These are phyloP conservation scores for Pardosa pseudoannulata DNA, from an alignment of 2,888 invertebrate species.

Conservation along the genomic window DNA sequence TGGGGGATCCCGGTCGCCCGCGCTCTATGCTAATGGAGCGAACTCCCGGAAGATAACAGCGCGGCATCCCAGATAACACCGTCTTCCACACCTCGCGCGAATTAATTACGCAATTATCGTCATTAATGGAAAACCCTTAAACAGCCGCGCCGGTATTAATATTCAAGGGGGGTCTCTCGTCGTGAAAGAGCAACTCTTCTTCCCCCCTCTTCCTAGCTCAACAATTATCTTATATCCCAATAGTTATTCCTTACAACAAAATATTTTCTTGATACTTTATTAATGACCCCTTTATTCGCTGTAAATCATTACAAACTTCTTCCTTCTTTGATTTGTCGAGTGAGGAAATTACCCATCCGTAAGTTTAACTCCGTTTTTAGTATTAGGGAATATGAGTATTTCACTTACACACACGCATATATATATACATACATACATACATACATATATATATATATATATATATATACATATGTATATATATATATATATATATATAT, in stretches of 20 bases:
- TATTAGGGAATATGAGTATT: too few relatives aligned
- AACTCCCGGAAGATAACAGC: background rate
- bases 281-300: background rate
- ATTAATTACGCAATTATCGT: slow-evolving; percentile 7
- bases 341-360: background rate
- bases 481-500: too few relatives aligned
- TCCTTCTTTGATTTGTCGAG: background rate
- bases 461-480: too few relatives aligned
- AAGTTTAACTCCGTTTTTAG: too few relatives aligned
- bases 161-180: background rate
- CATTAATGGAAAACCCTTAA: slow-evolving; percentile 7
- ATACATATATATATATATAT: too few relatives aligned
- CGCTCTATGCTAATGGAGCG: background rate
- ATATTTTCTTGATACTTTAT: slow-evolving; percentile 8
- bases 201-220: background rate
- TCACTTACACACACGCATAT: too few relatives aligned
- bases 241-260: background rate
- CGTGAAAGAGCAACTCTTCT: background rate
- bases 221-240: background rate
- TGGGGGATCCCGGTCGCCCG: background rate
- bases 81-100: background rate
- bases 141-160: background rate
- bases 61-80: background rate
- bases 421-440: too few relatives aligned
- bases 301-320: background rate